Evolutionary conservation across 2,888 invertebrate species (phyloP).

Genomic region (Candidula unifasciata): DNA sequence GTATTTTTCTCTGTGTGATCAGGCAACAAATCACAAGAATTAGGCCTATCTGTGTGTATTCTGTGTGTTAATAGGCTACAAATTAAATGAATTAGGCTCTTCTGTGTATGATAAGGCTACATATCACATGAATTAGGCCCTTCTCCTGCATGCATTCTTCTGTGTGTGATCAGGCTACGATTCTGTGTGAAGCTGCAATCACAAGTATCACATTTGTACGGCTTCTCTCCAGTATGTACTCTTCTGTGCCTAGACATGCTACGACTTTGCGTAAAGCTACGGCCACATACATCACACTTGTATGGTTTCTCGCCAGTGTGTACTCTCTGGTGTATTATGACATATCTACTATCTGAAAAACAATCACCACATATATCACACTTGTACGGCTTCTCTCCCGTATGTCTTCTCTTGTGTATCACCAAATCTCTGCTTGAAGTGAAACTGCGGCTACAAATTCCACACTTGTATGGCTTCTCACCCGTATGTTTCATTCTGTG

Average conservation of each 20-base stretch:
- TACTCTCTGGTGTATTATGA: not conserved
- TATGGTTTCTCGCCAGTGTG: not conserved
- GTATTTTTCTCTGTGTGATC: too few species aligned
- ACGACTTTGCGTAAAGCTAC: not conserved
- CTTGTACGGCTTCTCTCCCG: not conserved
- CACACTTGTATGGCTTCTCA: not conserved
- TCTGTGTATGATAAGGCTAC: too few species aligned
- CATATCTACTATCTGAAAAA: not conserved
- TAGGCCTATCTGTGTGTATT: too few species aligned
- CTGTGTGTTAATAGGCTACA: too few species aligned
- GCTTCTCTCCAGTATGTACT: constrained; percentile 2
- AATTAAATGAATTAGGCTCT: too few species aligned
- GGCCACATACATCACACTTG: not conserved
- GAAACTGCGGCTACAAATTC: not conserved
- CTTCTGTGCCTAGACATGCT: not conserved
- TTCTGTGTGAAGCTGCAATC: not conserved
- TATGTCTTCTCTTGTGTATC: not conserved
- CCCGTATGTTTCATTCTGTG: not conserved
- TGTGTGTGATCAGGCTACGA: not conserved
- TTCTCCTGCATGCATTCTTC: not conserved
- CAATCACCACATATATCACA: not conserved
- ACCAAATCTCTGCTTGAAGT: not conserved
- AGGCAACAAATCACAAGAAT: too few species aligned
- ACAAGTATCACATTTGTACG: not conserved
- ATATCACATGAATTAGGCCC: not conserved